Base-by-base conservation (phyloP, 2,888 invertebrate species). In the Microctonus aethiopoides region DNA sequence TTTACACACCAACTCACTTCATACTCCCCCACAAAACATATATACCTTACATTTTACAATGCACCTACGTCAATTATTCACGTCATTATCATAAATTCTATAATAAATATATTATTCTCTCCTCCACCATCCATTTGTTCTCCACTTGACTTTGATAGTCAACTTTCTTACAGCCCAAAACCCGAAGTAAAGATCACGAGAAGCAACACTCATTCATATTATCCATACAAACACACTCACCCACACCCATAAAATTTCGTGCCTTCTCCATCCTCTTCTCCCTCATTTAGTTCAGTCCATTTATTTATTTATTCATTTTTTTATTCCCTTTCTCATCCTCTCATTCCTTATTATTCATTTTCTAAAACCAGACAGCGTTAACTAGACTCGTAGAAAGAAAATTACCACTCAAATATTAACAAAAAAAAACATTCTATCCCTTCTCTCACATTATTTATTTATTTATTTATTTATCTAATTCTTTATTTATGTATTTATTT, bases 351-450 rank as follows among this genome's bases (percentile, higher is more conserved):
- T 68, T 63, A 73, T 75, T 77, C 74, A 76, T 76, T 74, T 75
- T 75, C 72, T n/a, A 67, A 76, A 81, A 79, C 79, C 76, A 79
- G 78, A 79, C 77, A 78, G 77, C 74, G 81, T 83, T 83, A 83
- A 82, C 82, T 78, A 83, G 81, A 76, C 75, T 72, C 20, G 51
- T 13, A 22, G 59, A 34, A n/a, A 46, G 16, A 65, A 41, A 69
- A 70, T 77, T 76, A 75, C 77, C 76, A 78, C 77, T 80, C 75
- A 74, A 79, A 81, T 80, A 76, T 76, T 77, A 76, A 75, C 75
- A 74, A 73, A 59, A 51, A 59, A 51, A 69, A 63, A 67, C 57
- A 68, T 46, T 7, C 16, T 7, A n/a, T n/a, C 7, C 7, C 46
- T 16, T n/a, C 20, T 16, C 46, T 16, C 16, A 0, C 16, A 16